These are phyloP conservation scores for Drosophila setosimentum DNA, from an alignment of 2,888 invertebrate species.

Conservation along the genomic window DNA sequence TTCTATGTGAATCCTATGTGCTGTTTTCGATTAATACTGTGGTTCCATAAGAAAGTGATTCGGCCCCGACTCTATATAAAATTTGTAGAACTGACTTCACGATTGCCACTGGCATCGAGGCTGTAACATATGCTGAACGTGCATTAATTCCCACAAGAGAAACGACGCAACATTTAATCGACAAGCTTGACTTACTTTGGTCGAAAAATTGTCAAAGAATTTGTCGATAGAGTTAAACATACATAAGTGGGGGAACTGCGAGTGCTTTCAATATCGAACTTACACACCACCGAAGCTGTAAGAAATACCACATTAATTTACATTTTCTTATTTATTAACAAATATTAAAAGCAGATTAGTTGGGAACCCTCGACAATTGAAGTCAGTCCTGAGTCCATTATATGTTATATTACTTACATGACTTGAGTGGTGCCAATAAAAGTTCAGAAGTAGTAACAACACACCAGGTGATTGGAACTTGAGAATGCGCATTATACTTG, in stretches of 20 bases:
- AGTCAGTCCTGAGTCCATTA: not conserved
- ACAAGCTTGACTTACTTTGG: not conserved
- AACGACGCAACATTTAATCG: not conserved
- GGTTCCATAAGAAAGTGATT: too few relatives aligned
- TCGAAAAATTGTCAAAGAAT: not conserved
- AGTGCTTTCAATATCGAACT: not conserved
- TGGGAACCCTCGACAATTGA: not conserved
- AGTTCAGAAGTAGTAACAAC: constrained; percentile 8
- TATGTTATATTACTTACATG: constrained; percentile 12
- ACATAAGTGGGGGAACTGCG: not conserved
- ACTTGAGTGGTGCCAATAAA: not conserved
- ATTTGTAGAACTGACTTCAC: too few relatives aligned
- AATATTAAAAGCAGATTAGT: not conserved
- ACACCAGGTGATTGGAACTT: not conserved
- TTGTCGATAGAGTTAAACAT: not conserved
- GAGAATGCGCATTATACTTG: constrained; percentile 14
- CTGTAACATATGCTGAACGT: not conserved
- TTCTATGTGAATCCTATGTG: too few relatives aligned
- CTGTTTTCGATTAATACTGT: too few relatives aligned
- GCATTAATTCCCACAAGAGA: not conserved
- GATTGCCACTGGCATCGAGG: not conserved
- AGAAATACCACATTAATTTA: not conserved
- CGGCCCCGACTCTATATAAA: too few relatives aligned
- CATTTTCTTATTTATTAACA: not conserved
- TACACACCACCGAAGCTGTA: not conserved